These are phyloP conservation scores for Coracias cyanogaster DNA, from an alignment of 2,797 vertebrate genomes.

Conservation along the genomic window DNA sequence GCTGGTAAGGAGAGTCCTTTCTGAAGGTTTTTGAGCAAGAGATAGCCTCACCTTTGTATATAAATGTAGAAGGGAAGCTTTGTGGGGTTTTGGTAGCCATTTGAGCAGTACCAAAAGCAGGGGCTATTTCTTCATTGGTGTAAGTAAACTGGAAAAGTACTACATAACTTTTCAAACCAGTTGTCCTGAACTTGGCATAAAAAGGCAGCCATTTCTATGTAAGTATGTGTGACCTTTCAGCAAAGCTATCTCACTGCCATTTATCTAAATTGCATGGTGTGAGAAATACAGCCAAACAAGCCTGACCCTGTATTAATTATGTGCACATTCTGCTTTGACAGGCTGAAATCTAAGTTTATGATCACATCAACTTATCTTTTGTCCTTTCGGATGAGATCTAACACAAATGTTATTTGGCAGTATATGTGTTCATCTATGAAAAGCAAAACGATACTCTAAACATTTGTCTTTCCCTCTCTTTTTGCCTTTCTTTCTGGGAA, in stretches of 20 bases:
- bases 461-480: neutral
- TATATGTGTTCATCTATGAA: neutral
- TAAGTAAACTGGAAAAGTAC: neutral
- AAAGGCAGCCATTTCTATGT: neutral
- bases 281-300: conserved; percentile 24
- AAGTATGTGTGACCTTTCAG: conserved; percentile 21
- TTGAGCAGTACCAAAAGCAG: neutral
- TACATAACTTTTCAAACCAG: neutral
- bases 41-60: neutral
- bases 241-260: conserved; percentile 9
- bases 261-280: conserved; percentile 40
- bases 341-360: conserved; percentile 14
- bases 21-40: neutral
- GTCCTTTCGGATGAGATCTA: neutral
- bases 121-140: neutral
- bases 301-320: conserved; percentile 24
- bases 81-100: neutral
- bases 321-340: neutral
- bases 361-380: neutral
- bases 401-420: neutral
- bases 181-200: neutral
- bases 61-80: neutral
- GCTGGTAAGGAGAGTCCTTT: neutral
- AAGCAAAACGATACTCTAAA: conserved; percentile 1
- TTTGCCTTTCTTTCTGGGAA: conserved; percentile 46